These are phyloP conservation scores for mouse (Mus musculus) DNA, from an alignment of 2,113 vertebrate genomes.

Conservation along the genomic window DNA sequence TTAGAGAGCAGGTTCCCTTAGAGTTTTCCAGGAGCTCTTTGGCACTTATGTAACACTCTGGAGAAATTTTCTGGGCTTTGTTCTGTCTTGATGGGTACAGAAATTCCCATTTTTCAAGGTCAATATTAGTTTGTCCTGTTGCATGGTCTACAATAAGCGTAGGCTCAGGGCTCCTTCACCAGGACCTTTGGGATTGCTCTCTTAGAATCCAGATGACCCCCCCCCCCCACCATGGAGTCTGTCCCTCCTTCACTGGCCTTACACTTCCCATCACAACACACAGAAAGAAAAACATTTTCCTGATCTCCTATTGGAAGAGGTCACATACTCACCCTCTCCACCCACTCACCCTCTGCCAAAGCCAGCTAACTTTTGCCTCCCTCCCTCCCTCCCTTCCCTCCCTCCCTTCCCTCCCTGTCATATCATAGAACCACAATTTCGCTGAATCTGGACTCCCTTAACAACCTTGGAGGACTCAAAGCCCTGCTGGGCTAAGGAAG, in stretches of 20 bases:
- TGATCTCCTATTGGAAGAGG: neutral
- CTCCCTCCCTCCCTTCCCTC: neutral
- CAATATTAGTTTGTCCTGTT: neutral
- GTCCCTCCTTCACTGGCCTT: neutral
- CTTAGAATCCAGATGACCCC: neutral
- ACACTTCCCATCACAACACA: neutral
- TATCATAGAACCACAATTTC: neutral
- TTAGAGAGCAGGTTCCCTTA: neutral
- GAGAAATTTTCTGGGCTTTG: neutral
- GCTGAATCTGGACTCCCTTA: neutral
- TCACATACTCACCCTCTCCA: neutral
- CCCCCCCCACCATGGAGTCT: too few relatives aligned
- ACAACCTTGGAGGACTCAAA: neutral
- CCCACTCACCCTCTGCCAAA: neutral
- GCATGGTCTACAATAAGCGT: neutral
- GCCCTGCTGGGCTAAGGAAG: neutral
- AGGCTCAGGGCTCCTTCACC: neutral
- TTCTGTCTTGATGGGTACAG: neutral
- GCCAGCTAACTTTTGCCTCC: neutral
- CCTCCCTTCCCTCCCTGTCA: neutral
- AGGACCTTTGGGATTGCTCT: neutral
- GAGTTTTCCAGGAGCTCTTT: neutral
- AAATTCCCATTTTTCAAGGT: neutral
- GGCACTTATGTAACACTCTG: neutral
- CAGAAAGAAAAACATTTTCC: neutral